phyloP scores from a whole-genome alignment of 2,113 vertebrate species.

The Acanthisitta chloris region DNA sequence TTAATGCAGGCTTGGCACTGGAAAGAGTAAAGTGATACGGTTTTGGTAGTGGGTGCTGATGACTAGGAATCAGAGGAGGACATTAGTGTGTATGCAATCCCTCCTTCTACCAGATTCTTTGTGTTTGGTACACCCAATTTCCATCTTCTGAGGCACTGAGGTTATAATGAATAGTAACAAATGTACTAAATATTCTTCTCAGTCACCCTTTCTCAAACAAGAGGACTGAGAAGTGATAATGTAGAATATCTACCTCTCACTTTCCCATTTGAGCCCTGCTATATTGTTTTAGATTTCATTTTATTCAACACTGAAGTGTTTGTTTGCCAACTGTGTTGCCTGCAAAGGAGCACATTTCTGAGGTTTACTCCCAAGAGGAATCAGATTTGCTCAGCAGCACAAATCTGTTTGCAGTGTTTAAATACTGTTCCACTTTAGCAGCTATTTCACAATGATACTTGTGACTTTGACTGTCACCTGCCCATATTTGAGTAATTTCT shows the following conservation, averaged over 20 bases:
- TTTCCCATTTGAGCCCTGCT: not conserved
- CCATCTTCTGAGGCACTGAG: not conserved
- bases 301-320: conserved; percentile 48
- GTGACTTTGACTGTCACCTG: conserved; percentile 35
- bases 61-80: not conserved
- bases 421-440: conserved; percentile 50
- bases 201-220: not conserved
- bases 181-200: not conserved
- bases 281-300: conserved; percentile 27
- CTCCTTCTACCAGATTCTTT: not conserved
- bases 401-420: conserved; percentile 54
- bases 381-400: conserved; percentile 58
- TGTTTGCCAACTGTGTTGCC: conserved; percentile 46
- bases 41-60: not conserved
- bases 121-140: not conserved
- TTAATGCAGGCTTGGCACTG: not conserved
- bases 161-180: not conserved
- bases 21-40: not conserved
- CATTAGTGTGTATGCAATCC: not conserved
- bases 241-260: not conserved
- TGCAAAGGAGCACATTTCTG: conserved; percentile 46
- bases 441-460: not conserved
- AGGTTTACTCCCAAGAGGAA: conserved; percentile 46
- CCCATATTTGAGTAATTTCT: conserved; percentile 19
- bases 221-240: not conserved